Conservation (phyloP, 2,888 invertebrate genomes). For the Caenorhabditis macrosperma region DNA sequence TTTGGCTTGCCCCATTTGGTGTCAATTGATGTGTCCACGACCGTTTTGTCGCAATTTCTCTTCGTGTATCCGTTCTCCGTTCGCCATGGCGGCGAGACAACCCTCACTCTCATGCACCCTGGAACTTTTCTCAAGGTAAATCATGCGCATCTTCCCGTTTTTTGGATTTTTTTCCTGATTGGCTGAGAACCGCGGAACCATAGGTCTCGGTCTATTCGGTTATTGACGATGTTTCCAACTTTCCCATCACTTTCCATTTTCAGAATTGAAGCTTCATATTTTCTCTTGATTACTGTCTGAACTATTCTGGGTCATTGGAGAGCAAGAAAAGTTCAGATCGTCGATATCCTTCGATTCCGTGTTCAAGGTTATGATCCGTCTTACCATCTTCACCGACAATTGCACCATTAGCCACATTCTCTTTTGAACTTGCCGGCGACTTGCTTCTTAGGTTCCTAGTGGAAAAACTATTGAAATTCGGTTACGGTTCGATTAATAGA, state of each 20-base stretch:
- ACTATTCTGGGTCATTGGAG: no score
- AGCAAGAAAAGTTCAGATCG: neutral
- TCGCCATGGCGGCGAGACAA: slow-evolving; percentile 22
- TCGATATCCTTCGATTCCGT: neutral
- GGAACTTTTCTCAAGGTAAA: slow-evolving; percentile 49
- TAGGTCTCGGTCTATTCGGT: neutral
- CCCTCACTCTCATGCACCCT: neutral
- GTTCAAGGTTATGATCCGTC: slow-evolving; percentile 49
- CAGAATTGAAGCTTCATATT: no score
- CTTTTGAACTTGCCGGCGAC: slow-evolving; percentile 33
- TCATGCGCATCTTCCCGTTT: slow-evolving; percentile 14
- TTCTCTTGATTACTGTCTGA: no score
- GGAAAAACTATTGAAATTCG: neutral
- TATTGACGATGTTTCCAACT: no score
- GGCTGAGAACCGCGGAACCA: slow-evolving; percentile 5
- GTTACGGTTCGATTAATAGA: slow-evolving; percentile 6
- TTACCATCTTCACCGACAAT: slow-evolving; percentile 18
- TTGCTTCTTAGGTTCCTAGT: neutral
- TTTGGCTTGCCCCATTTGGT: slow-evolving; percentile 57
- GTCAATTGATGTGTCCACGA: slow-evolving; percentile 43
- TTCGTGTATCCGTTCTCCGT: slow-evolving; percentile 31
- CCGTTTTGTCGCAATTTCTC: slow-evolving; percentile 57
- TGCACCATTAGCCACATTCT: slow-evolving; percentile 47
- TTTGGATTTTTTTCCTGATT: slow-evolving; percentile 8
- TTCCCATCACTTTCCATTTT: no score